Percentiles rank a stretch among this genome's conserved stretches.
Conservation (phyloP, 2,797 vertebrate species). For the Caiman crocodilus region DNA sequence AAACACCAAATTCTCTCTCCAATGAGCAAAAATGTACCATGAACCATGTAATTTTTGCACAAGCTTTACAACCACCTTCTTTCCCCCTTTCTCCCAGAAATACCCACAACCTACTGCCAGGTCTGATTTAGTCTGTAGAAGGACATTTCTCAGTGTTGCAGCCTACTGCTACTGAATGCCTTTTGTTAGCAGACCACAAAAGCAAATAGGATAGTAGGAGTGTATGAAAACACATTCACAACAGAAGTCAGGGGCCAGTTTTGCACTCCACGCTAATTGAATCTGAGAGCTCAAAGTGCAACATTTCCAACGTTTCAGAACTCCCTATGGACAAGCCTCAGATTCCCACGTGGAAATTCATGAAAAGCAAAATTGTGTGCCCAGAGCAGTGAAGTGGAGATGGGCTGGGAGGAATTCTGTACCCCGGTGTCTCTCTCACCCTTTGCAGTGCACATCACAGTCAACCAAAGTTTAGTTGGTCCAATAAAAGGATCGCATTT, state of each 20-base stretch:
- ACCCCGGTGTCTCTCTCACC: no score
- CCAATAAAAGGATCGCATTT: no score
- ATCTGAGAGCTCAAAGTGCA: rapidly evolving
- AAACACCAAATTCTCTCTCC: neutral
- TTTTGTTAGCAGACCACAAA: no score
- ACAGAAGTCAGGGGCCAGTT: neutral
- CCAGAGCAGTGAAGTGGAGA: no score
- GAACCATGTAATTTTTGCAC: rapidly evolving
- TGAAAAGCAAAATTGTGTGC: neutral
- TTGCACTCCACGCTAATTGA: neutral
- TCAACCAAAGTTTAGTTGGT: no score
- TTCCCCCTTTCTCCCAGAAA: neutral
- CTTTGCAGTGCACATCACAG: no score
- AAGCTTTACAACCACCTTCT: neutral
- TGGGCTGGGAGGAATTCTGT: no score
- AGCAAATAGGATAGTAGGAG: rapidly evolving
- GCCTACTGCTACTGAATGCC: neutral
- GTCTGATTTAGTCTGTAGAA: neutral
- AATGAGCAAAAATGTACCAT: neutral
- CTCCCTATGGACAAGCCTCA: neutral
- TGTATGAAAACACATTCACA: neutral
- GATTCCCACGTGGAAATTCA: rapidly evolving
- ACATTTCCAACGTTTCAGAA: neutral
- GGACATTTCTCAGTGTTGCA: rapidly evolving
- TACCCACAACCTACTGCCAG: neutral